Base-by-base conservation (phyloP, 1,140 invertebrate species). In the Mercenaria mercenaria region DNA sequence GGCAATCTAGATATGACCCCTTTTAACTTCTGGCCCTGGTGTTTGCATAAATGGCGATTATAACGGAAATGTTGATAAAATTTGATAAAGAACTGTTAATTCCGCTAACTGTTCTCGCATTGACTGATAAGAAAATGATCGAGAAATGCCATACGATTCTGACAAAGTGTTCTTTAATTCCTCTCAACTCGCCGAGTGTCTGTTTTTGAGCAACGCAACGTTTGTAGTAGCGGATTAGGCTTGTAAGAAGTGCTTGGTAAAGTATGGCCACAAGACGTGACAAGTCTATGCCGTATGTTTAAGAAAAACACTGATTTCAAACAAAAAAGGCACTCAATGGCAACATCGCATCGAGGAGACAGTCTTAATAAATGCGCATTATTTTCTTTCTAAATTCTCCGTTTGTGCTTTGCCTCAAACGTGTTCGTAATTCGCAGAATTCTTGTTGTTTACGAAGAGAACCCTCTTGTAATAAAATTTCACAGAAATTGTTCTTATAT, bases 41-140 rank as follows among this genome's bases (percentile, higher is more conserved):
- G 61, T 88, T 81, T 67, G 61, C 41, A 64, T 47, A 52, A 88
- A 81, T 41, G 76, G 41, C 34, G 61, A 80, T 88, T 81, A 69
- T 88, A 81, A 59, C 86, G 76, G 86, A 69, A 47, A 50, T 39
- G 72, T 67, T 72, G 86, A 88, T 88, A 88, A 88, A 41, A 39
- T 79, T 41, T 43, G 85, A 87, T 87, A 87, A 79, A 59, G 59
- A 64, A 32, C 56, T 47, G 85, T 79, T 87, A 79, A 87, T 76
- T 37, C 50, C 34, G n/a, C 18, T 32, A 87, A 87, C 72, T 43
- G 52, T 88, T 88, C 77, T 37, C 77, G 79, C 76, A 72, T 13
- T 34, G 34, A 56, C 76, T 50, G 86, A 80, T 88, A 88, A 39
- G 61, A 67, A 84, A 64, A 64, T 64, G 80, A 67, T 82, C 37